These are phyloP conservation scores for Rhysida immarginata DNA, from an alignment of 1,140 invertebrate species.

Conservation along the genomic window DNA sequence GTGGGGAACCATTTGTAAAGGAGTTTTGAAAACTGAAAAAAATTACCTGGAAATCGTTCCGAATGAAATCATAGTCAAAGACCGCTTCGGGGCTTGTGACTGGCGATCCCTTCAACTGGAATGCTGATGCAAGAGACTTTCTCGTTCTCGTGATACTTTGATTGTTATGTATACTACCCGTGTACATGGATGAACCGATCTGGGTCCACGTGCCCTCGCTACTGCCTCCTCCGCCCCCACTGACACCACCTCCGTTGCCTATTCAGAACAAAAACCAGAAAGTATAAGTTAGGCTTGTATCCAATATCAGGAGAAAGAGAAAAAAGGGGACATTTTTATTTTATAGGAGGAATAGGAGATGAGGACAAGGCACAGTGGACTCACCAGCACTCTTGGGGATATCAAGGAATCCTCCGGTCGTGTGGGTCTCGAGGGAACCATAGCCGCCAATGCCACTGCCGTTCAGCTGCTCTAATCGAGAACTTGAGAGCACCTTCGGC, in stretches of 20 bases:
- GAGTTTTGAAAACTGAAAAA: too few species aligned
- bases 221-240: slow-evolving; percentile 5
- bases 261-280: too few species aligned
- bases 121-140: slow-evolving; percentile 14
- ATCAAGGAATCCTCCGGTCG: slow-evolving; percentile 13
- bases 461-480: slow-evolving; percentile 45
- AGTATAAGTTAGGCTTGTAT: too few species aligned
- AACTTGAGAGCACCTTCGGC: slow-evolving; percentile 71
- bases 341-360: too few species aligned
- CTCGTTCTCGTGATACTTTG: slow-evolving; percentile 1
- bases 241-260: background rate
- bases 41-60: slow-evolving; percentile 21
- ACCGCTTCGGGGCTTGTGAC: slow-evolving; percentile 18
- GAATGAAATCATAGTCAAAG: slow-evolving; percentile 20
- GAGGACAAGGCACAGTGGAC: too few species aligned
- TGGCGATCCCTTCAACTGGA: slow-evolving; percentile 19
- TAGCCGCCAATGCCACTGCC: slow-evolving; percentile 6
- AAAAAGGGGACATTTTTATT: too few species aligned
- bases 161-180: slow-evolving; percentile 9
- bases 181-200: slow-evolving; percentile 14
- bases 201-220: slow-evolving; percentile 9
- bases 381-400: slow-evolving; percentile 14
- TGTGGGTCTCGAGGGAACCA: slow-evolving; percentile 10
- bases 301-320: too few species aligned
- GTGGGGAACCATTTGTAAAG: too few species aligned